A percentile compares a stretch with the other conserved stretches of the same genome.
phyloP scores from a whole-genome alignment of 2,797 vertebrate species.

The Phataginus tetradactyla region DNA sequence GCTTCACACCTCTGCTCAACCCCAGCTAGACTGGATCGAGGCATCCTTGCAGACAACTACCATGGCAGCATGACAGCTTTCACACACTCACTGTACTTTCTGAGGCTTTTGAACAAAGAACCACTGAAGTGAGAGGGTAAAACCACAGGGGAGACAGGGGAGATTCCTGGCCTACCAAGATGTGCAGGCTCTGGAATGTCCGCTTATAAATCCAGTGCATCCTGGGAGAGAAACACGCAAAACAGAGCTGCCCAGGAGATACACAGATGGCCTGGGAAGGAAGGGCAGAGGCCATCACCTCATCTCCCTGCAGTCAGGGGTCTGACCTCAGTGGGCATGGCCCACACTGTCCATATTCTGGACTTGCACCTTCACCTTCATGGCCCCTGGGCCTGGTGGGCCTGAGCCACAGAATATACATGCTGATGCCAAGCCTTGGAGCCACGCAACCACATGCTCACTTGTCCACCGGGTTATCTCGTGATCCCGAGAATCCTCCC shows the following conservation, averaged over 20 bases:
- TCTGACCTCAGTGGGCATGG: background rate
- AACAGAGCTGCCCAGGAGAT: background rate
- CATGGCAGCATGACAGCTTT: too few relatives aligned
- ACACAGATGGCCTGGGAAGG: fast-evolving
- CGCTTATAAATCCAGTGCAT: background rate
- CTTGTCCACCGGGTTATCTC: background rate
- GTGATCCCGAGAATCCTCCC: background rate
- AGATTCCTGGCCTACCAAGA: background rate
- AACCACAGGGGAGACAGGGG: fast-evolving
- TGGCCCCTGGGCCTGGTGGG: background rate
- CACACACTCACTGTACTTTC: background rate
- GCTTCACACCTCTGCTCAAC: background rate
- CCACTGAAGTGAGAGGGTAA: fast-evolving
- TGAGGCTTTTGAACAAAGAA: background rate
- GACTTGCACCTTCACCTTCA: background rate
- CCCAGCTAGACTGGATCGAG: background rate
- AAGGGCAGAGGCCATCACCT: background rate
- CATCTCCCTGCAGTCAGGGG: background rate
- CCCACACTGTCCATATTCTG: fast-evolving
- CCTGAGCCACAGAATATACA: background rate
- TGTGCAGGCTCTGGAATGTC: background rate
- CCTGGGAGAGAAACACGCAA: background rate
- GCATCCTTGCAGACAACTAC: background rate
- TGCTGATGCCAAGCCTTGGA: background rate
- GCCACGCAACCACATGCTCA: background rate